Evolutionary conservation across 2,888 invertebrate species (phyloP).

Genomic region (Cephalotes varians): DNA sequence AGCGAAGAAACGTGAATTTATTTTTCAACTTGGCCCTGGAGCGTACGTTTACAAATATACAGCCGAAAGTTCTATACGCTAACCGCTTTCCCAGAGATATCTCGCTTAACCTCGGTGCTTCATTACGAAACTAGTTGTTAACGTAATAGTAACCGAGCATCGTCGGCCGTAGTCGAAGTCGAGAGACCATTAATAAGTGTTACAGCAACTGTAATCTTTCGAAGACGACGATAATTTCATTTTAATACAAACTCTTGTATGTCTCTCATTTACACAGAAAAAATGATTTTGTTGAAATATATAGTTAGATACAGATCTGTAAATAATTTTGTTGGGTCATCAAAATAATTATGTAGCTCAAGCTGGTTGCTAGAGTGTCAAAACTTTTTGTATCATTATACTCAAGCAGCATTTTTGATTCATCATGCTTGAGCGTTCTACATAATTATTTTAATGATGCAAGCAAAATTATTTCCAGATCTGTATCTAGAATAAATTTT

Average conservation of each 20-base stretch:
- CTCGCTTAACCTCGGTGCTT: conserved; percentile 53
- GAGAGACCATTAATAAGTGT: conserved; percentile 45
- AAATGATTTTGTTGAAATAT: too few relatives aligned
- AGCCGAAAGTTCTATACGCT: conserved; percentile 60
- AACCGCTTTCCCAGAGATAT: conserved; percentile 63
- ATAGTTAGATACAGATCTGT: too few relatives aligned
- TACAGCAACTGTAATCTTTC: conserved; percentile 17
- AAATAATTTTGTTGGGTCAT: too few relatives aligned
- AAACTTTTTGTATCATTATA: too few relatives aligned
- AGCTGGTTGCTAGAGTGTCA: too few relatives aligned
- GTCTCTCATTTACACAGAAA: neutral
- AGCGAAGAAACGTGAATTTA: conserved; percentile 51
- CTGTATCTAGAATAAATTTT: too few relatives aligned
- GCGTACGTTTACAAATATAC: conserved; percentile 60
- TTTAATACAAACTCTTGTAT: neutral
- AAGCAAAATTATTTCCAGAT: too few relatives aligned
- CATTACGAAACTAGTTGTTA: conserved; percentile 70
- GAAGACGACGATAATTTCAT: neutral
- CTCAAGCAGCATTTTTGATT: too few relatives aligned
- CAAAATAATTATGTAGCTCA: too few relatives aligned
- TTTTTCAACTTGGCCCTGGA: conserved; percentile 67
- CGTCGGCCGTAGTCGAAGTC: conserved; percentile 27
- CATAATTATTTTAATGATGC: too few relatives aligned
- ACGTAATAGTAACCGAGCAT: conserved; percentile 65
- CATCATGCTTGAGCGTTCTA: too few relatives aligned